A percentile compares a stretch with the other conserved stretches of the same genome.
Evolutionary conservation across 2,113 vertebrate species (phyloP).

Genomic region (Pungitius pungitius): DNA sequence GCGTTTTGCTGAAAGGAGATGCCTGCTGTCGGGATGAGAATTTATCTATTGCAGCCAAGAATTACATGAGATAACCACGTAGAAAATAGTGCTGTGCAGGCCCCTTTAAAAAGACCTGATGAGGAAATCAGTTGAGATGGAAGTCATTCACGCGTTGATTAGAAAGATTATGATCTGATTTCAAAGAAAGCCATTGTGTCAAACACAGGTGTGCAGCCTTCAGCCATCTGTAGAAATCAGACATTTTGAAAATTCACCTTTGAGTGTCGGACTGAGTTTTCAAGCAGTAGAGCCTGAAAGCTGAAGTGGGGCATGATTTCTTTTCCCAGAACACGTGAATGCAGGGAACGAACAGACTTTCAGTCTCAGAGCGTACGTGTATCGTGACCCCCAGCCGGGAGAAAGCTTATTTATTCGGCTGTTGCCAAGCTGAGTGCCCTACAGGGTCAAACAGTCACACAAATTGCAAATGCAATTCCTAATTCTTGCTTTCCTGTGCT

Average conservation of each 20-base stretch:
- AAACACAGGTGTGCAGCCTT: not conserved
- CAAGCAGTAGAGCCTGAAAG: not conserved
- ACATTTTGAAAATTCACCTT: conserved; percentile 9
- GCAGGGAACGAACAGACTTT: conserved; percentile 26
- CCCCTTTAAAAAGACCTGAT: not conserved
- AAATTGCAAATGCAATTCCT: conserved; percentile 18
- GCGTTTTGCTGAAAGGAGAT: not conserved
- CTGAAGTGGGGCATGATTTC: not conserved
- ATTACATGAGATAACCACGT: not conserved
- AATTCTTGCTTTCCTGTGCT: not conserved
- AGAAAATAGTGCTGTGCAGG: not conserved
- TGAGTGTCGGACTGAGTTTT: not conserved
- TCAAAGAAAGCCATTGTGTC: not conserved
- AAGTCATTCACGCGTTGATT: not conserved
- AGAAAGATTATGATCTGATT: not conserved
- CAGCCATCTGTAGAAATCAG: conserved; percentile 15
- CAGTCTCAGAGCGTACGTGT: not conserved
- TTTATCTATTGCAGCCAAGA: not conserved
- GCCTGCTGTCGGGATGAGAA: not conserved
- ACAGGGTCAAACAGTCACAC: conserved; percentile 34
- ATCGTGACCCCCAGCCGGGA: conserved; percentile 21
- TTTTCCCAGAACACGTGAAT: conserved; percentile 11
- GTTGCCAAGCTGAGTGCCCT: conserved; percentile 11
- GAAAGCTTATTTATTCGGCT: conserved; percentile 49
- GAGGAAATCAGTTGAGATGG: not conserved